Conservation (phyloP, 30 jellyfish, hydroid and myxozoan genomes). For the Chrysaora quinquecirrha region DNA sequence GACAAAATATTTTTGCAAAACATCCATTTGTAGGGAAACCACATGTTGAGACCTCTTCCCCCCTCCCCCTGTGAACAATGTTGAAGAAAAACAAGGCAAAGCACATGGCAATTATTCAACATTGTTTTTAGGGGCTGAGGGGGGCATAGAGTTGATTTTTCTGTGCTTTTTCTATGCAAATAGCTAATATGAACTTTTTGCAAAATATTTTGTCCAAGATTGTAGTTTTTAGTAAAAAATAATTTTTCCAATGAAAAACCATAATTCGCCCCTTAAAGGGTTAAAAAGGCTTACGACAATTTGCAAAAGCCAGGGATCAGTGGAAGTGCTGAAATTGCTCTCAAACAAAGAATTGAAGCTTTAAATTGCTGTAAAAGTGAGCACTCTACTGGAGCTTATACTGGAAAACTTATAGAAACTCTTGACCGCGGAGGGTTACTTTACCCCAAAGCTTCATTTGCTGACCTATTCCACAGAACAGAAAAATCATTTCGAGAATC, state of each 20-base stretch:
- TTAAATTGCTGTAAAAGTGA: constrained; percentile 31
- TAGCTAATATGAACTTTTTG: no score
- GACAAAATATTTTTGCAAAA: no score
- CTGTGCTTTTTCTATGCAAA: no score
- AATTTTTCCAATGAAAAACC: not conserved
- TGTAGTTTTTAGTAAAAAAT: not conserved
- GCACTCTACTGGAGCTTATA: not conserved
- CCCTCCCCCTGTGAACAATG: no score
- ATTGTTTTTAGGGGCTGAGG: no score
- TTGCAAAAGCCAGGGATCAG: not conserved
- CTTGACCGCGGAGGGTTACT: constrained; percentile 28
- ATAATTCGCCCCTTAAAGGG: constrained; percentile 14
- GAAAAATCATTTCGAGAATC: not conserved
- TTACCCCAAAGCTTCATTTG: constrained; percentile 22
- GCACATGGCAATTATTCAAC: no score
- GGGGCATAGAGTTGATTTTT: no score
- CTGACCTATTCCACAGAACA: not conserved
- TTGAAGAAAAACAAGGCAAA: no score
- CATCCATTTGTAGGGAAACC: no score
- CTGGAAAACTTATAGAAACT: constrained; percentile 7
- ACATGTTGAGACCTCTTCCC: no score
- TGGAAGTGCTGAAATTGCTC: not conserved
- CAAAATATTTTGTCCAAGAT: no score
- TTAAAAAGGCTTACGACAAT: constrained; percentile 30
- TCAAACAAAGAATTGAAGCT: constrained; percentile 1